Evolutionary conservation across 2,113 vertebrate genomes (phyloP).

Genomic region (Eleginops maclovinus): DNA sequence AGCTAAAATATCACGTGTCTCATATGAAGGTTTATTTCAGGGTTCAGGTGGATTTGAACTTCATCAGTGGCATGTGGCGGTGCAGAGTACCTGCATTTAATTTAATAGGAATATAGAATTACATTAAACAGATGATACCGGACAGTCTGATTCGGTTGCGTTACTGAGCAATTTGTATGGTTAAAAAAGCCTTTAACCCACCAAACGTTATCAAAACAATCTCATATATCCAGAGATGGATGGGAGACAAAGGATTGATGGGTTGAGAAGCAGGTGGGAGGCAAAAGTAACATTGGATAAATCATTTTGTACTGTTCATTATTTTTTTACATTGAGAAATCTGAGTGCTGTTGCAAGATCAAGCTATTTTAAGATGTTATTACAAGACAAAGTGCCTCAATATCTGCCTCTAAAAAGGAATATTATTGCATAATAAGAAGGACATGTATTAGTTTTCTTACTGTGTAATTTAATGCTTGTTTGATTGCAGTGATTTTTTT

Average conservation of each 20-base stretch:
- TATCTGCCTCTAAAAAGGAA: not conserved
- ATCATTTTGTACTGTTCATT: conserved; percentile 28
- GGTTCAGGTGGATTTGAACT: not conserved
- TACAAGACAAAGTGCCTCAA: conserved; percentile 35
- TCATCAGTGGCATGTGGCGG: not conserved
- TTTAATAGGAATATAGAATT: not conserved
- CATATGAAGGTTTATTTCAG: not conserved
- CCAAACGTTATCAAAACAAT: not conserved
- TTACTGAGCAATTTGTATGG: not conserved
- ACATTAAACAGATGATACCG: not conserved
- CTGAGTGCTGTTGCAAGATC: conserved; percentile 26
- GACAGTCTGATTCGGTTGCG: not conserved
- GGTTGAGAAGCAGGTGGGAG: not conserved
- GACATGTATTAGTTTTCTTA: not conserved
- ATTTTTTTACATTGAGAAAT: conserved; percentile 23
- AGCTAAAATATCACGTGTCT: not conserved
- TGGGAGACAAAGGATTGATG: not conserved
- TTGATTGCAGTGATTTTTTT: conserved; percentile 36
- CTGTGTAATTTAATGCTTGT: conserved; percentile 23
- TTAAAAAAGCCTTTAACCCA: too few species aligned
- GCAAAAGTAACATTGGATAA: conserved; percentile 41
- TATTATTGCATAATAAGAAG: conserved; percentile 18
- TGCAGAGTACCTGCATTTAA: not conserved
- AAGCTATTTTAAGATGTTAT: conserved; percentile 1
- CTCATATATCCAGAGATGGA: not conserved